Evolutionary conservation across 2,113 vertebrate species (phyloP).

Genomic region (Siniperca chuatsi): DNA sequence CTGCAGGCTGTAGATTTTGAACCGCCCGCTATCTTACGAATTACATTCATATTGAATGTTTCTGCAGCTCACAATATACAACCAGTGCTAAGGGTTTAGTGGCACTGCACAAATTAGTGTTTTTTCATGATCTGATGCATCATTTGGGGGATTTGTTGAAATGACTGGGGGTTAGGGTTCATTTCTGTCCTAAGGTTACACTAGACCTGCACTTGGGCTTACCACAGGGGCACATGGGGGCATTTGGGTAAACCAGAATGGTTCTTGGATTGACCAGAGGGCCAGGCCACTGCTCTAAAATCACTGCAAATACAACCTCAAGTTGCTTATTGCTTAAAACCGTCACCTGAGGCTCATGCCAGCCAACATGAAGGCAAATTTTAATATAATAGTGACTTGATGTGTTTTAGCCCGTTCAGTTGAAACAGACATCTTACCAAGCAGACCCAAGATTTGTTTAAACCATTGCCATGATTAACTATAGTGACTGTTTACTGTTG

Average conservation of each 20-base stretch:
- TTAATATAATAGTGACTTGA: background rate
- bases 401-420: background rate
- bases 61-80: background rate
- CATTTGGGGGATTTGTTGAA: no score
- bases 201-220: background rate
- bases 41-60: background rate
- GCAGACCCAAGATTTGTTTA: background rate
- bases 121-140: background rate
- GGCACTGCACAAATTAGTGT: background rate
- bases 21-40: no score
- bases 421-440: background rate
- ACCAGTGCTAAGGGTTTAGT: background rate
- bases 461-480: background rate
- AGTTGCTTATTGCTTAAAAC: background rate
- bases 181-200: background rate
- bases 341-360: background rate
- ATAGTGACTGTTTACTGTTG: background rate
- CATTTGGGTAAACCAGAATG: background rate
- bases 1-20: background rate
- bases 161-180: background rate
- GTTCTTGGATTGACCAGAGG: background rate
- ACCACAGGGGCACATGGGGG: background rate
- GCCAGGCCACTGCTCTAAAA: background rate
- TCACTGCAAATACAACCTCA: no score
- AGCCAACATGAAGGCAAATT: background rate